Evolutionary conservation across 2,113 vertebrate species (phyloP).

Genomic region (Vidua macroura): DNA sequence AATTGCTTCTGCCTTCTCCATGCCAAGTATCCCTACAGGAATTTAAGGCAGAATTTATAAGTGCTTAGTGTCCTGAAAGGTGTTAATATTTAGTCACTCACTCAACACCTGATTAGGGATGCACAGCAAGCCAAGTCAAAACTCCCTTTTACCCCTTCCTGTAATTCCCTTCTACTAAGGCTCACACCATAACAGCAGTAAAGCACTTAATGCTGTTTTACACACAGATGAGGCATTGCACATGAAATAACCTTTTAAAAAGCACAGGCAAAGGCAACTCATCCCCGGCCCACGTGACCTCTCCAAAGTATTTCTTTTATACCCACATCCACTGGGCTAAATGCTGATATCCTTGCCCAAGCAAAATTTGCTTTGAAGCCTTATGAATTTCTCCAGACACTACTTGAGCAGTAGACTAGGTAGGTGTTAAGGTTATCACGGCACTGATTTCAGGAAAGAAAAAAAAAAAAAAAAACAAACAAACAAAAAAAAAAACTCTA

Average conservation of each 20-base stretch:
- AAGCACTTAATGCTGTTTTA: neutral
- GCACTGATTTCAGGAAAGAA: neutral
- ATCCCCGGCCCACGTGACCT: accelerated
- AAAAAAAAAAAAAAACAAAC: too few species aligned
- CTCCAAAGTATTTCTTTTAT: neutral
- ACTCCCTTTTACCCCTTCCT: neutral
- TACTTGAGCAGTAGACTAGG: neutral
- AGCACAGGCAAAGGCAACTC: neutral
- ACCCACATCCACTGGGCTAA: neutral
- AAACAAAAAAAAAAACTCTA: neutral
- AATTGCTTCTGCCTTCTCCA: neutral
- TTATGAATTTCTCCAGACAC: neutral
- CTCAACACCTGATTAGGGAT: constrained; percentile 1
- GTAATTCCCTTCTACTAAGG: neutral
- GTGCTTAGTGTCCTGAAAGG: neutral
- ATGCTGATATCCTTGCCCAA: neutral
- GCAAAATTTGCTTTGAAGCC: neutral
- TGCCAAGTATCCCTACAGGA: neutral
- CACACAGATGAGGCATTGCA: neutral
- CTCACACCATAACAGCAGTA: neutral
- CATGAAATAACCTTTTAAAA: neutral
- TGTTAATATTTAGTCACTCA: constrained; percentile 8
- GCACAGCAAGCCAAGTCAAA: constrained; percentile 15
- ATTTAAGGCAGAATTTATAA: neutral
- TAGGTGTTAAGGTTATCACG: neutral